Conservation (phyloP, 2,888 invertebrate genomes). For the Eilema griseolum region DNA sequence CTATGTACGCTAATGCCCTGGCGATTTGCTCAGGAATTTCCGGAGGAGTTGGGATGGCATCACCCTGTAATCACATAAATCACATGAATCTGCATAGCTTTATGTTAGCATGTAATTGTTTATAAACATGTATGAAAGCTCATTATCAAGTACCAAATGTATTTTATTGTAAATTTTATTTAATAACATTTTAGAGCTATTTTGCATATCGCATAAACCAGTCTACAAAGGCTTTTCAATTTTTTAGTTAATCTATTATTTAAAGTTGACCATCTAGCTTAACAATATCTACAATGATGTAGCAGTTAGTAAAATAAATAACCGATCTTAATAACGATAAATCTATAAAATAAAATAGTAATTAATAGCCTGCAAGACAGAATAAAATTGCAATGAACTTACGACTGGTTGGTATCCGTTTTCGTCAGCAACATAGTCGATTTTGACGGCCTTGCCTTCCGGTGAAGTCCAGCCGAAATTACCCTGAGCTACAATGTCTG, state of each 20-base stretch:
- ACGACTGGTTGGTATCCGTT: slow-evolving; percentile 90
- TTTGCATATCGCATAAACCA: too few relatives aligned
- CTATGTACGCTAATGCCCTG: neutral
- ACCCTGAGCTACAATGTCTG: slow-evolving; percentile 80
- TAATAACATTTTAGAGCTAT: too few relatives aligned
- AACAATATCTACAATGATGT: too few relatives aligned
- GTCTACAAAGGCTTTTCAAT: too few relatives aligned
- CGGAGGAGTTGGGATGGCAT: slow-evolving; percentile 13
- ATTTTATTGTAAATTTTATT: too few relatives aligned
- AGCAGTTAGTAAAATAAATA: too few relatives aligned
- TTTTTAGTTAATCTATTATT: too few relatives aligned
- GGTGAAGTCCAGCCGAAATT: slow-evolving; percentile 86
- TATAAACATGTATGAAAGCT: too few relatives aligned
- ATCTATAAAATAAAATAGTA: neutral
- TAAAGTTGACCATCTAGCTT: too few relatives aligned
- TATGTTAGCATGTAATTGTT: too few relatives aligned
- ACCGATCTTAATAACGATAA: too few relatives aligned
- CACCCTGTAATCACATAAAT: slow-evolving; percentile 15
- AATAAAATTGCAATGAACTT: slow-evolving; percentile 33
- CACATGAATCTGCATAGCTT: neutral
- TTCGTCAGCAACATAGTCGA: slow-evolving; percentile 89
- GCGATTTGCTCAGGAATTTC: slow-evolving; percentile 2
- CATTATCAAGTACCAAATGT: too few relatives aligned
- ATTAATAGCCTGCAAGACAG: neutral
- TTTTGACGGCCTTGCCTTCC: slow-evolving; percentile 87